Percentiles rank a stretch among this genome's conserved stretches.
Conservation (phyloP, 2,888 invertebrate species). For the Sacculina carcini region DNA sequence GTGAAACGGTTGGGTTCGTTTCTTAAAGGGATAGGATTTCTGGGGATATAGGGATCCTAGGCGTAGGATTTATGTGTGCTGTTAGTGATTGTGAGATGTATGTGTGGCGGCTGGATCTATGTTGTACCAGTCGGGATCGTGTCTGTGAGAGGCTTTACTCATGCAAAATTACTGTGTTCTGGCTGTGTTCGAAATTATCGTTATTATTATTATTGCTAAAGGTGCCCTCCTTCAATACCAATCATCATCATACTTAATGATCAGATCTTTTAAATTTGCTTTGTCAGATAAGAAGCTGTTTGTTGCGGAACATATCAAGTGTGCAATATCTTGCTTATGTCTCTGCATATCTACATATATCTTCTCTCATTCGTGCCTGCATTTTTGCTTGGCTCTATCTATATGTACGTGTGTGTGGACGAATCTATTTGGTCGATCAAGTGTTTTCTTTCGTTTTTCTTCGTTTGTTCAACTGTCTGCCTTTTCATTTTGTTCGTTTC, state of each 20-base stretch:
- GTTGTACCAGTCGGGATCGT: neutral
- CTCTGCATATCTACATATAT: conserved; percentile 1
- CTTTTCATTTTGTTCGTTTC: too few relatives aligned
- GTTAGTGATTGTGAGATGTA: neutral
- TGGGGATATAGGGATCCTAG: too few relatives aligned
- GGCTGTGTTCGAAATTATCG: neutral
- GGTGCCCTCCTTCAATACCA: too few relatives aligned
- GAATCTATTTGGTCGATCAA: neutral
- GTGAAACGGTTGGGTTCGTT: too few relatives aligned
- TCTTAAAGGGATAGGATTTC: too few relatives aligned
- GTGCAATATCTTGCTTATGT: too few relatives aligned
- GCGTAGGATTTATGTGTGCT: too few relatives aligned
- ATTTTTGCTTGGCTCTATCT: neutral
- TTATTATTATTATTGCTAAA: neutral
- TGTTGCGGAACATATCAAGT: too few relatives aligned
- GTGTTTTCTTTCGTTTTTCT: neutral
- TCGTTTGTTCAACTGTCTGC: too few relatives aligned
- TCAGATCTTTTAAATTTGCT: too few relatives aligned
- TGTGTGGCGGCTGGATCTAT: neutral
- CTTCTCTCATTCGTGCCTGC: neutral
- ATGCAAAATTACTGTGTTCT: neutral
- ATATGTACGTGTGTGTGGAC: neutral
- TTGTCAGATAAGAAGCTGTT: too few relatives aligned
- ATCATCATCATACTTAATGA: too few relatives aligned
- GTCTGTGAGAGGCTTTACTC: neutral